Percentiles rank a stretch among this genome's conserved stretches.
Conservation (phyloP, 30 jellyfish, hydroid and myxozoan species). For the Mastigias papua region DNA sequence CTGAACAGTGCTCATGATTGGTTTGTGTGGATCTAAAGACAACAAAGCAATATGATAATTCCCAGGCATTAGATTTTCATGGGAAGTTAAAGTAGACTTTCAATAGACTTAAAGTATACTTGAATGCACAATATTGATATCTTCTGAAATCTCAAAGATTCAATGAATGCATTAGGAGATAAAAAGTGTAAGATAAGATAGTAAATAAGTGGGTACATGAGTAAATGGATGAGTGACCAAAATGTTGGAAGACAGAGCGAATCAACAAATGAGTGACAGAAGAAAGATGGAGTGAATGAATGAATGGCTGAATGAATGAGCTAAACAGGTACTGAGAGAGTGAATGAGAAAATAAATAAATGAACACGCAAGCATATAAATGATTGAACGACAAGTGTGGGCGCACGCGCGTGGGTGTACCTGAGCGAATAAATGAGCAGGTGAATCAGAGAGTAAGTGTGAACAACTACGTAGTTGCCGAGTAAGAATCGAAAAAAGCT, state of each 20-base stretch:
- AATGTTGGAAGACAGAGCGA: neutral
- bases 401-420: neutral
- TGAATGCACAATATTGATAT: too few relatives aligned
- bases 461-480: too few relatives aligned
- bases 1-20: slow-evolving; percentile 79
- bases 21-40: slow-evolving; percentile 63
- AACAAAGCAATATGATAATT: too few relatives aligned
- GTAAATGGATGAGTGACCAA: neutral
- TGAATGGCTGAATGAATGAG: neutral
- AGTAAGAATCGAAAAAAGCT: too few relatives aligned
- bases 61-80: too few relatives aligned
- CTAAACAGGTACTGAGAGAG: neutral
- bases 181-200: neutral
- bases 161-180: neutral
- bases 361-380: neutral
- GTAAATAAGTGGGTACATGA: neutral
- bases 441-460: neutral
- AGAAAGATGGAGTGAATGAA: neutral
- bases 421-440: neutral
- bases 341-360: neutral
- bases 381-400: neutral
- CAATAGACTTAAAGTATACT: too few relatives aligned
- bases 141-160: neutral
- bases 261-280: neutral
- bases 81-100: too few relatives aligned